Evolutionary conservation across 2,888 invertebrate genomes (phyloP).

Genomic region (Mellilla xanthometata): DNA sequence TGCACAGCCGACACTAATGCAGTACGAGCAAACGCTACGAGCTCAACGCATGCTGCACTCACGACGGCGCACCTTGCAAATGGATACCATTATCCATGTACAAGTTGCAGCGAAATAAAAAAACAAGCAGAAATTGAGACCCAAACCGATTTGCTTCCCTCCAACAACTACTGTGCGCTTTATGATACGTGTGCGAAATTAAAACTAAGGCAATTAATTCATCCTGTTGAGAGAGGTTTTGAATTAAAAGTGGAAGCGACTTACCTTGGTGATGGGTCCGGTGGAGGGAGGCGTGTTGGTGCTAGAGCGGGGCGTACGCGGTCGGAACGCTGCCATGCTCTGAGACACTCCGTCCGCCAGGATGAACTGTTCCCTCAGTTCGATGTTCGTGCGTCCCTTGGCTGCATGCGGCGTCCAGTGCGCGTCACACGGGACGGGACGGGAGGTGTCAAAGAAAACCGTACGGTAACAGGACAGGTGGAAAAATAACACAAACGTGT

Average conservation of each 20-base stretch:
- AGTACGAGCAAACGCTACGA: constrained; percentile 78
- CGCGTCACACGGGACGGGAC: constrained; percentile 56
- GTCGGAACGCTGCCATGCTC: constrained; percentile 99
- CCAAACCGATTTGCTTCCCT: constrained; percentile 78
- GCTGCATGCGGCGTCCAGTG: constrained; percentile 88
- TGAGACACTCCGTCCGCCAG: constrained; percentile 99
- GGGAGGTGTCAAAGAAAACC: constrained; percentile 64
- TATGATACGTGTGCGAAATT: constrained; percentile 73
- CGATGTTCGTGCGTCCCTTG: constrained; percentile 99
- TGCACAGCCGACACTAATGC: constrained; percentile 78
- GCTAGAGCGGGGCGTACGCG: constrained; percentile 94
- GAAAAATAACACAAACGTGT: constrained; percentile 73
- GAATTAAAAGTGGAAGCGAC: constrained; percentile 46
- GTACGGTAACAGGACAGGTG: constrained; percentile 64
- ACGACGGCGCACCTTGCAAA: constrained; percentile 72
- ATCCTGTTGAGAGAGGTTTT: constrained; percentile 62
- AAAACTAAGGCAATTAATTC: constrained; percentile 47
- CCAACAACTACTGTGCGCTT: constrained; percentile 78
- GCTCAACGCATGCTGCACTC: constrained; percentile 79
- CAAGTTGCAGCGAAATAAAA: constrained; percentile 68
- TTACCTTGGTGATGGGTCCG: constrained; percentile 98
- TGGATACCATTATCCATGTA: constrained; percentile 70
- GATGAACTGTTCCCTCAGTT: constrained; percentile 99
- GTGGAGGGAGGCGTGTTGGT: constrained; percentile 85
- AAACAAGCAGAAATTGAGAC: constrained; percentile 61